Conservation (phyloP, 2,888 invertebrate species). For the Hermodice carunculata region DNA sequence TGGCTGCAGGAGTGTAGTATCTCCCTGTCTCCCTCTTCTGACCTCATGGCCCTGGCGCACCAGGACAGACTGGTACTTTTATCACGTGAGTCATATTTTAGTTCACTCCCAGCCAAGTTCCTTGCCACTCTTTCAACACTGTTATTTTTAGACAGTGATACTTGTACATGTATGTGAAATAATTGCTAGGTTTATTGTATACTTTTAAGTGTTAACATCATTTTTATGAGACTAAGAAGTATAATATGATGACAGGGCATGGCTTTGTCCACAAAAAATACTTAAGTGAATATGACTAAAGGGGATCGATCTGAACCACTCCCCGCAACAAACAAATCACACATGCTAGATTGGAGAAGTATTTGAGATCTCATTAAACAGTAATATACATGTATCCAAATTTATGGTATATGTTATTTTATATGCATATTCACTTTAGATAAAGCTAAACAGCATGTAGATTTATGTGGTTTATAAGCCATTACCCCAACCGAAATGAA, state of each 20-base stretch:
- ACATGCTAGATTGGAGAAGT: no score
- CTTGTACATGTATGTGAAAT: background rate
- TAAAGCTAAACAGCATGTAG: background rate
- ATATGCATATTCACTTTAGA: background rate
- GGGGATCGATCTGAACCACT: no score
- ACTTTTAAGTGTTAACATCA: background rate
- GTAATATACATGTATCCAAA: slow-evolving; percentile 36
- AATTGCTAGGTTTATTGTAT: background rate
- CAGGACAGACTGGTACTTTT: slow-evolving; percentile 78
- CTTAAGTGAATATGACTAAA: no score
- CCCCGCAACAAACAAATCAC: no score
- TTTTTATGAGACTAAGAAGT: background rate
- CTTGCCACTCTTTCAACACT: background rate
- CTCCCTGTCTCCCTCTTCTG: slow-evolving; percentile 80
- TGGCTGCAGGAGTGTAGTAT: slow-evolving; percentile 80
- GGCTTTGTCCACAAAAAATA: background rate
- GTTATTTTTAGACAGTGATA: background rate
- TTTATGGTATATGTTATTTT: background rate
- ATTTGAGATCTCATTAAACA: no score
- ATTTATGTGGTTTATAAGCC: background rate
- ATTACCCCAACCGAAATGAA: background rate
- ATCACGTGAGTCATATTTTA: slow-evolving; percentile 69
- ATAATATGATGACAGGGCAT: background rate
- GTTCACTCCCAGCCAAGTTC: background rate
- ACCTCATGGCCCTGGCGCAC: slow-evolving; percentile 79